phyloP scores from a whole-genome alignment of 2,113 vertebrate species.

The Castor canadensis region DNA sequence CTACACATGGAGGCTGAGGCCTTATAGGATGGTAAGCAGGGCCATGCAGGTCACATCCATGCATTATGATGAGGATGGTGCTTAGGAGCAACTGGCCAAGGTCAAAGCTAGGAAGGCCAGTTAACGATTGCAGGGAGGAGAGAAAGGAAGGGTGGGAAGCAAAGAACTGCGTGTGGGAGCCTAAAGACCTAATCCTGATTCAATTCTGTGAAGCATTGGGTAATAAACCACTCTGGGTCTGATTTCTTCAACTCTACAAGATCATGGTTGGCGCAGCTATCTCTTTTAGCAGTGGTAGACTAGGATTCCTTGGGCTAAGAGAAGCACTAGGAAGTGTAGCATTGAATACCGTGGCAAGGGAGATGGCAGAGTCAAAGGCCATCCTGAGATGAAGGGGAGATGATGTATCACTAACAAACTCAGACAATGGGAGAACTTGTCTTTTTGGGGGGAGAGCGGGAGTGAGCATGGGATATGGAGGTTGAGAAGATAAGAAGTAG shows the following conservation, averaged over 20 bases:
- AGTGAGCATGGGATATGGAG: background rate
- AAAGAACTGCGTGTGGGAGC: background rate
- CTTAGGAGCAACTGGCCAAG: background rate
- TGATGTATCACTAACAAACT: background rate
- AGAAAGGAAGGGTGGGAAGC: background rate
- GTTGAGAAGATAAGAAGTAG: background rate
- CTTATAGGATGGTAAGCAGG: background rate
- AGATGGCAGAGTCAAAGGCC: background rate
- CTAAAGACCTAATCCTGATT: background rate
- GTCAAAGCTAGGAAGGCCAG: background rate
- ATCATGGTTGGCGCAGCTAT: background rate
- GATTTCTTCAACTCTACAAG: background rate
- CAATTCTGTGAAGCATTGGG: background rate
- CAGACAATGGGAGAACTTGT: background rate
- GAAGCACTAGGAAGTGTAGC: background rate
- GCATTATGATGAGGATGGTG: background rate
- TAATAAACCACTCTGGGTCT: background rate
- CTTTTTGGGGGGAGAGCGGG: background rate
- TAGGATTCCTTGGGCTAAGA: background rate
- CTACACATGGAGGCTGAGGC: background rate
- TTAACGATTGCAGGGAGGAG: background rate
- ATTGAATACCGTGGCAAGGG: background rate
- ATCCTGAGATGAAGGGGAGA: background rate
- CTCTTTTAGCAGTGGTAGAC: background rate
- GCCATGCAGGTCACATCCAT: background rate